phyloP scores from a whole-genome alignment of 2,113 vertebrate species.

The Corythornis vintsioides region DNA sequence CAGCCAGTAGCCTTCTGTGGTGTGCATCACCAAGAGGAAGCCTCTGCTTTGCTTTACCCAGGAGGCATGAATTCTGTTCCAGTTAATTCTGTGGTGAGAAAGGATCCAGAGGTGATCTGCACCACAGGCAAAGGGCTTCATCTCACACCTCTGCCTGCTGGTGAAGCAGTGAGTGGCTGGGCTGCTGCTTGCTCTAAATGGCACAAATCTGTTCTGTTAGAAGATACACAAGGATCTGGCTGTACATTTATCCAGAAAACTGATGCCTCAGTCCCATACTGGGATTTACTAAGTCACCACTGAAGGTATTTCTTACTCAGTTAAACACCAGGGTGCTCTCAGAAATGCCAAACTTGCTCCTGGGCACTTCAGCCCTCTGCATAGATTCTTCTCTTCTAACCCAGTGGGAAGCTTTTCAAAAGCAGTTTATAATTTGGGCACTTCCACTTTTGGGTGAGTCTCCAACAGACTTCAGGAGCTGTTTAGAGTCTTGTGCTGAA shows the following conservation, averaged over 20 bases:
- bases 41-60: background rate
- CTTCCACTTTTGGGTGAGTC: background rate
- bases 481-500: background rate
- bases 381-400: background rate
- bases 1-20: background rate
- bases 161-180: background rate
- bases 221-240: background rate
- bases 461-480: background rate
- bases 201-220: background rate
- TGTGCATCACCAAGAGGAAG: background rate
- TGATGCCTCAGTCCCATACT: fast-evolving
- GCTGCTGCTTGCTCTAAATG: background rate
- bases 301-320: background rate
- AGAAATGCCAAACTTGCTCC: background rate
- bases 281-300: background rate
- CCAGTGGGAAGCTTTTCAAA: background rate
- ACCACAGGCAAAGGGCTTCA: background rate
- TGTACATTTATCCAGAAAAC: background rate
- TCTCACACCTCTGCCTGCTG: background rate
- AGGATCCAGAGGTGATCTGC: background rate
- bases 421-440: background rate
- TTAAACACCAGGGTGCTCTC: background rate
- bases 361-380: background rate
- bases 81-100: background rate
- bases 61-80: background rate